These are phyloP conservation scores for Girardinus metallicus DNA, from an alignment of 2,797 vertebrate species.

Conservation along the genomic window DNA sequence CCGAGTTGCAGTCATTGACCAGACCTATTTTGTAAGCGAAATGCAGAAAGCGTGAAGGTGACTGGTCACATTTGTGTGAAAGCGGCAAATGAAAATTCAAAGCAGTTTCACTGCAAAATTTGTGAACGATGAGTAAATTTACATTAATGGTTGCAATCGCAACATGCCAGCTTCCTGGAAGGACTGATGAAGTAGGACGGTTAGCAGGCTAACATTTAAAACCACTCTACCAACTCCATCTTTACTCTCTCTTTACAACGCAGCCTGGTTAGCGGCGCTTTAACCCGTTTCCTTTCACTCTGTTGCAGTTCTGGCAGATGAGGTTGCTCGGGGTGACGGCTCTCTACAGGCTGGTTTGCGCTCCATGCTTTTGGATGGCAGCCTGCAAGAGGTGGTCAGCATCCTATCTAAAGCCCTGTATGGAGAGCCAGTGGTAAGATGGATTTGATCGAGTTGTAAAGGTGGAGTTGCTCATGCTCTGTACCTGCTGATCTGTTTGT, in stretches of 20 bases:
- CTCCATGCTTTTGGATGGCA: slow-evolving; percentile 94
- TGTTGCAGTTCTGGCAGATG: slow-evolving; percentile 89
- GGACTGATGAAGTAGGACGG: neutral
- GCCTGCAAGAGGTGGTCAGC: slow-evolving; percentile 91
- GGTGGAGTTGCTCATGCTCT: neutral
- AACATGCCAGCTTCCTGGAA: neutral
- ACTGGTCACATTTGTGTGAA: neutral
- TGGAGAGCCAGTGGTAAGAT: slow-evolving; percentile 94
- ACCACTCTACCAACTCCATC: neutral
- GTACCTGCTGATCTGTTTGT: neutral
- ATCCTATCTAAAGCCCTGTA: slow-evolving; percentile 96
- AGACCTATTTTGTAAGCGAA: neutral
- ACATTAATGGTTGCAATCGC: neutral
- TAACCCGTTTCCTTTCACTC: slow-evolving; percentile 16
- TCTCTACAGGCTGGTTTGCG: slow-evolving; percentile 90
- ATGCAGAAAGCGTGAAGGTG: neutral
- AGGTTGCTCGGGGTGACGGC: slow-evolving; percentile 88
- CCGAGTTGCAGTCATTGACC: too few relatives aligned
- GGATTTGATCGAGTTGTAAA: neutral
- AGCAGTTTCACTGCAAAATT: too few relatives aligned
- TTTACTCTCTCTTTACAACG: neutral
- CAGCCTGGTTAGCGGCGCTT: slow-evolving; percentile 4
- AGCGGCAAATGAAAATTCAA: too few relatives aligned
- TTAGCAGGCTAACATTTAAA: neutral
- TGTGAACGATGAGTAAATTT: neutral